phyloP scores from a whole-genome alignment of 1,140 invertebrate genomes.

The Lanistes nyassanus region DNA sequence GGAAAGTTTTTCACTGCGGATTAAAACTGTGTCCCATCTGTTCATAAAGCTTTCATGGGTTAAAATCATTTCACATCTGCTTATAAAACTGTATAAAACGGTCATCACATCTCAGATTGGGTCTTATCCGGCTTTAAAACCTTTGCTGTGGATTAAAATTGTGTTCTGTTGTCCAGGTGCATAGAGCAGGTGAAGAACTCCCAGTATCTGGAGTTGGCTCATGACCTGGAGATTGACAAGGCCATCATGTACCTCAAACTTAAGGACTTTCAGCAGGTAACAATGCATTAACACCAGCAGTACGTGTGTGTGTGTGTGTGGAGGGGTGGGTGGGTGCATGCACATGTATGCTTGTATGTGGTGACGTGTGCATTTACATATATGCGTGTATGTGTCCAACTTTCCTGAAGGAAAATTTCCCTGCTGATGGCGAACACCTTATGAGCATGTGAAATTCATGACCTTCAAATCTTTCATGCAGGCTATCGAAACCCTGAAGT shows the following conservation, averaged over 20 bases:
- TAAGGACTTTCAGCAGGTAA: slow-evolving; percentile 79
- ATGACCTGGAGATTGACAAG: slow-evolving; percentile 93
- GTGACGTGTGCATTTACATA: no score
- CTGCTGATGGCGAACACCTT: neutral
- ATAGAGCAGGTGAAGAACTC: slow-evolving; percentile 78
- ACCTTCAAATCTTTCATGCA: slow-evolving; percentile 39
- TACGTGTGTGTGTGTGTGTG: no score
- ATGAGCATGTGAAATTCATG: neutral
- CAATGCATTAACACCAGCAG: slow-evolving; percentile 1
- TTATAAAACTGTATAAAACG: neutral
- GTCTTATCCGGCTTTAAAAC: neutral
- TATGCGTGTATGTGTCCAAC: neutral
- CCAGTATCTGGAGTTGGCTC: slow-evolving; percentile 80
- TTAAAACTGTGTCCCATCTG: neutral
- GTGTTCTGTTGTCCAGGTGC: slow-evolving; percentile 58
- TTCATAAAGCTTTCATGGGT: neutral
- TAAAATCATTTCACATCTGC: no score
- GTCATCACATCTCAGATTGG: no score
- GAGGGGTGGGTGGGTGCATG: no score
- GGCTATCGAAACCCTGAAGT: slow-evolving; percentile 86
- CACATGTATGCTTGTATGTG: no score
- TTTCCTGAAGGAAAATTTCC: neutral
- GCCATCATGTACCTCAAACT: slow-evolving; percentile 89
- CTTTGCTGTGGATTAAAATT: neutral
- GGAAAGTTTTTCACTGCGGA: neutral